Percentiles rank a stretch among this genome's conserved stretches.
These are phyloP conservation scores for Pterocles gutturalis DNA, from an alignment of 2,113 vertebrate species.

Conservation along the genomic window DNA sequence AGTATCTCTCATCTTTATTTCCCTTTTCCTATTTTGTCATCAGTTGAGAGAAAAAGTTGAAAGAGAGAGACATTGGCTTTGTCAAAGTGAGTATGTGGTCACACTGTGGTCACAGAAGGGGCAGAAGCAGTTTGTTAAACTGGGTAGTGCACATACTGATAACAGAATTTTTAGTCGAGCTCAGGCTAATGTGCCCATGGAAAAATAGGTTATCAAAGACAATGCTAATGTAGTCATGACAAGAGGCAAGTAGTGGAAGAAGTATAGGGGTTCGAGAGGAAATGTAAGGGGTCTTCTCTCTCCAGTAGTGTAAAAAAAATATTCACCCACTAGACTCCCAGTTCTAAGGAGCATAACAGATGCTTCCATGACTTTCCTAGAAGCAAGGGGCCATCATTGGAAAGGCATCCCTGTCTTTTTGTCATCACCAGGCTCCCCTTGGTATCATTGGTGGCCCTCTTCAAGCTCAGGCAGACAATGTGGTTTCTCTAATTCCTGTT, in stretches of 20 bases:
- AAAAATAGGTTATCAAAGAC: neutral
- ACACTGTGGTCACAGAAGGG: neutral
- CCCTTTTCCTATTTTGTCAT: neutral
- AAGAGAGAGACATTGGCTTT: neutral
- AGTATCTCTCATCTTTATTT: neutral
- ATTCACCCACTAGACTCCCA: neutral
- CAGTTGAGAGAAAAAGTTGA: neutral
- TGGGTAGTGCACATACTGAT: neutral
- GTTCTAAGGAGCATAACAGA: neutral
- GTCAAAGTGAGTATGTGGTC: neutral
- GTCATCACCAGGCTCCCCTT: neutral
- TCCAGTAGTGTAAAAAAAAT: neutral
- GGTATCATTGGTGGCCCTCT: neutral
- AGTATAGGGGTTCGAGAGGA: neutral
- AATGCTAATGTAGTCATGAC: neutral
- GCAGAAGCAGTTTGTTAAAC: neutral
- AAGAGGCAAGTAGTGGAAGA: neutral
- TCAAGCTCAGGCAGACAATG: neutral
- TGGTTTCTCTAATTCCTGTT: neutral
- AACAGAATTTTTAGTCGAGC: neutral
- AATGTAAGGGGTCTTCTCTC: neutral
- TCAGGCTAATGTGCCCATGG: neutral
- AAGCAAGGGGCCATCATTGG: neutral
- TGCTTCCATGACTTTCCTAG: neutral
- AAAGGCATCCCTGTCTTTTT: neutral